Evolutionary conservation across 1,140 invertebrate genomes (phyloP).

Genomic region (Hycleus cichorii): DNA sequence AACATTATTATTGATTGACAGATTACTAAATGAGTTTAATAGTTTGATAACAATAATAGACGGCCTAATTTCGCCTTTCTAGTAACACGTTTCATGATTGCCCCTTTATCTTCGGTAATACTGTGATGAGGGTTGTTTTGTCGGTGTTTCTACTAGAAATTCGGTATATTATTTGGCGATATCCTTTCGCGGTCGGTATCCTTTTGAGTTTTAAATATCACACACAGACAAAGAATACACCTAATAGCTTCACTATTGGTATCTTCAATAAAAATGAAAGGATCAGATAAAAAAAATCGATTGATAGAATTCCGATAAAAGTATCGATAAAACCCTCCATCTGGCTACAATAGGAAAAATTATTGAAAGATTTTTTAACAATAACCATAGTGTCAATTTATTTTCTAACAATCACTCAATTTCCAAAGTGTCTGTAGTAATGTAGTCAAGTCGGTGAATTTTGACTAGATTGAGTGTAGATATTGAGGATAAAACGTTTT

Average conservation of each 20-base stretch:
- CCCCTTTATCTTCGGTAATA: no score
- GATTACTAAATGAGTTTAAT: no score
- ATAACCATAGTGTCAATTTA: background rate
- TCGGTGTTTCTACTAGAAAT: no score
- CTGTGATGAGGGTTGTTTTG: no score
- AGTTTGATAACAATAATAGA: no score
- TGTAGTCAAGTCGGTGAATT: background rate
- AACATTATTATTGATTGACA: no score
- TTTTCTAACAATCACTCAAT: no score
- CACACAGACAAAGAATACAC: constrained; percentile 5
- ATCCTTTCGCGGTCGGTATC: constrained; percentile 11
- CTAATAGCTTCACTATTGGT: constrained; percentile 10
- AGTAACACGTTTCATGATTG: no score
- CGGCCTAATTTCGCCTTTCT: no score
- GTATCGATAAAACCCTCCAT: constrained; percentile 9
- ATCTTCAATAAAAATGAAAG: constrained; percentile 2
- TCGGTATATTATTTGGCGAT: background rate
- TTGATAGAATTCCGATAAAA: constrained; percentile 13
- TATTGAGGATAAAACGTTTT: background rate
- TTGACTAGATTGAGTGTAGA: background rate
- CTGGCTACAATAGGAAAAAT: constrained; percentile 1
- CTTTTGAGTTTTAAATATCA: constrained; percentile 12
- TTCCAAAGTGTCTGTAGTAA: no score
- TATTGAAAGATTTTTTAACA: constrained; percentile 3
- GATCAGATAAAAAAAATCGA: constrained; percentile 10